Base-by-base conservation (phyloP, 2,797 vertebrate species). In the Clarias fuscus region DNA sequence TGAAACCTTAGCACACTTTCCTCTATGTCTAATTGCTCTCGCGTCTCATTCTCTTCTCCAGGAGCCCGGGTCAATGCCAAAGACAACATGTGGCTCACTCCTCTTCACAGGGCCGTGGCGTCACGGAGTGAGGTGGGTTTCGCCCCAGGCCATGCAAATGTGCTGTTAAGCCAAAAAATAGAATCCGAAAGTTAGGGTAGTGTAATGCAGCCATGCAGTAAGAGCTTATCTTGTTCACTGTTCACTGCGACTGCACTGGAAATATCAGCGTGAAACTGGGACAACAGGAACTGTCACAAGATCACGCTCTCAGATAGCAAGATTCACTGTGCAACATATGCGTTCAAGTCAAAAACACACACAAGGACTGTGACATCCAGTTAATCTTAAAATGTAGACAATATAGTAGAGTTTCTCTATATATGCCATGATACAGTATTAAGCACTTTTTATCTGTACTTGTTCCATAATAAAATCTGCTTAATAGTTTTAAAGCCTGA, bases 81-180 rank as follows among this genome's bases (percentile, higher is more conserved):
- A 95, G 98, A 99, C 90, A 98, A 96, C 85, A 99, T 99, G 98
- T 99, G 98, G 98, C 95, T 99, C 91, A 99, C 98, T 58, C 98
- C 98, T 71, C 96, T 99, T 27, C 98, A 99, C 91, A 96, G 98
- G 3, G 97, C 98, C 0, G 97, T 99, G 89, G 98, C 98, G 64
- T 98, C 98, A 73, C 96, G 97, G 88, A 99, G 97, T 43, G 98
- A 99, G 94, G 98, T 98, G 91, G 95, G 94, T 80, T 64, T 43
- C 18, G 59, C 17, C 20, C 4, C 56, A 37, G 76, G 20, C 27
- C 17, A 1, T 59, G 59, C 30, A 76, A 18, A 70, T 14, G 24
- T 22, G 17, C 17, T 11, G 24, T 40, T 22, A n/a, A 20, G 7
- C 20, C 30, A 7, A 17, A 40, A 82, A 17, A 48, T 30, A 78